Evolutionary conservation across 2,797 vertebrate species (phyloP).

Genomic region (Tapera naevia): DNA sequence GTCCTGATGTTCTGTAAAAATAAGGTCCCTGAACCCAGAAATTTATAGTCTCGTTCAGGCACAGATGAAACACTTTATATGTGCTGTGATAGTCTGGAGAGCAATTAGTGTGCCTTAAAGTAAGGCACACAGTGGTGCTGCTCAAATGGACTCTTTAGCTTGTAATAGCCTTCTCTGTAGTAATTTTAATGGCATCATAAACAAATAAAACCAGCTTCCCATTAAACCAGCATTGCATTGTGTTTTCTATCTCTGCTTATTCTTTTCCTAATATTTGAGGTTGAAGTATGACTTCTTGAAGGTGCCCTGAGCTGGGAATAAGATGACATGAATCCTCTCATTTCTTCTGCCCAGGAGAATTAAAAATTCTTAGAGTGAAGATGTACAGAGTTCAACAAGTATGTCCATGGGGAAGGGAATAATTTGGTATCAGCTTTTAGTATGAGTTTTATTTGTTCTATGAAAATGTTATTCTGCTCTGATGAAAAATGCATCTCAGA

Average conservation of each 20-base stretch:
- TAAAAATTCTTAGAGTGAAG: neutral
- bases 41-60: neutral
- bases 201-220: neutral
- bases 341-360: neutral
- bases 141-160: neutral
- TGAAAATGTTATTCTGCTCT: neutral
- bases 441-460: neutral
- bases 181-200: neutral
- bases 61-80: neutral
- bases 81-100: neutral
- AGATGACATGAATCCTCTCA: neutral
- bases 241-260: neutral
- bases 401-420: neutral
- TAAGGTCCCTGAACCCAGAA: neutral
- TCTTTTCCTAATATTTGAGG: neutral
- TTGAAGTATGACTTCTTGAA: neutral
- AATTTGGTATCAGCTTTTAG: neutral
- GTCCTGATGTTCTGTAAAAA: neutral
- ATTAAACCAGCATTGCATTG: neutral
- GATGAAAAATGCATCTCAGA: neutral
- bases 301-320: neutral
- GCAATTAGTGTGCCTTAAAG: neutral
- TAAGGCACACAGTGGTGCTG: neutral
- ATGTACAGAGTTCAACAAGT: neutral
- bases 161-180: neutral